Base-by-base conservation (phyloP, 2,113 vertebrate species). In the Periophthalmodon schlosseri region DNA sequence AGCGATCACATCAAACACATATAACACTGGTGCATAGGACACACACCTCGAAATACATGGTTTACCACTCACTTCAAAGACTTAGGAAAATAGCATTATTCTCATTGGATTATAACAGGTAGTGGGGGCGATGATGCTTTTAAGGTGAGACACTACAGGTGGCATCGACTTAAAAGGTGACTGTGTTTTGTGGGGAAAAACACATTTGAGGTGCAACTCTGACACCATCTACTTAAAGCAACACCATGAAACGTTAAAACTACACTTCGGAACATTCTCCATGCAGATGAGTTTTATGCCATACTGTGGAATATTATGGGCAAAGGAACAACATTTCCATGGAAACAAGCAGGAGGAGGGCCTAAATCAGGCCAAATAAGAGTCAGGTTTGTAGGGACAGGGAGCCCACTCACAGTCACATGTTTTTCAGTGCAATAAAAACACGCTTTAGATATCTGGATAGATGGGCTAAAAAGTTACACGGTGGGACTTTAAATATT, bases 1-100 rank as follows among this genome's bases (percentile, higher is more conserved):
- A 82, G 72, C 20, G 80, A 84, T 87, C 68, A 87, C 73, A 83
- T 84, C 81, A 82, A 82, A 84, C 75, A 74, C 58, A 70, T 72
- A 46, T 50, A 69, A 56, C 5, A 83, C 68, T 44, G 54, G 79
- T 28, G 56, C 68, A 63, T 66, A 71, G 70, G 69, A 78, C 70
- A 76, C 68, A 47, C 36, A 75, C 54, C 14, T 49, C 66, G 1
- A 76, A 72, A 73, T 68, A 20, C 12, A 68, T 24, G 66, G 13
- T 49, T 47, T 75, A 63, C 9, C 39, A 20, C 68, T 66, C n/a
- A 70, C 56, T 73, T 52, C 49, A 72, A 70, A 73, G 58, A 72
- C 65, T 60, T 84, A 65, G 56, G 66, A 74, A 74, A 39, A 44
- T 44, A 60, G 13, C 57, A 60, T 28, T 60, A 28, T 60, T 60